Conservation (phyloP, 2,888 invertebrate genomes). For the Parthenolecanium corni region DNA sequence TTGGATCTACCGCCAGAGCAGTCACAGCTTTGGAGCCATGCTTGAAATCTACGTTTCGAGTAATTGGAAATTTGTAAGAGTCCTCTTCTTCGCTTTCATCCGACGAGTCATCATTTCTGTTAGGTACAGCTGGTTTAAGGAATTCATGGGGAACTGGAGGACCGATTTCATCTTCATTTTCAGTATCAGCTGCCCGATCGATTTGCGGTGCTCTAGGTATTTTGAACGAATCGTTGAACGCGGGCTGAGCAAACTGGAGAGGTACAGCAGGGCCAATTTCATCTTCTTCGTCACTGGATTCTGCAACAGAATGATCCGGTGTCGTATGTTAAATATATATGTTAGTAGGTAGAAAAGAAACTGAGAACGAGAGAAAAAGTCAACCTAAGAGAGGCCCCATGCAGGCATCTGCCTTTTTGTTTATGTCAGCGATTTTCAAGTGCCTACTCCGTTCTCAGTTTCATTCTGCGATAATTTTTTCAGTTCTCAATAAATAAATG, state of each 20-base stretch:
- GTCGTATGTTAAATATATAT: not conserved
- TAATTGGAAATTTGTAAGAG: conserved; percentile 48
- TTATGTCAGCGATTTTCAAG: too few species aligned
- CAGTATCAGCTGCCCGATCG: too few species aligned
- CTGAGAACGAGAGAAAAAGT: too few species aligned
- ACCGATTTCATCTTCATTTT: not conserved
- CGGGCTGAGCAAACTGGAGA: not conserved
- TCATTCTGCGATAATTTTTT: too few species aligned
- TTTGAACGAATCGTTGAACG: not conserved
- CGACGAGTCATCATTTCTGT: not conserved
- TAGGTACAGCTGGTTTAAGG: not conserved
- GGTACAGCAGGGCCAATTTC: not conserved
- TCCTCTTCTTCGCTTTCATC: conserved; percentile 36
- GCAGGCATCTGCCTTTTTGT: too few species aligned
- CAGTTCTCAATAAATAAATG: too few species aligned
- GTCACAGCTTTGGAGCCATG: conserved; percentile 84
- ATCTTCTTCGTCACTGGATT: not conserved
- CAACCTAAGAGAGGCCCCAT: too few species aligned
- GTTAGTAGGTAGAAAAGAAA: too few species aligned
- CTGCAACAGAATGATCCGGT: not conserved
- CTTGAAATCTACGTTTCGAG: conserved; percentile 68
- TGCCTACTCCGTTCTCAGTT: too few species aligned
- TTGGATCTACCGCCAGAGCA: conserved; percentile 82
- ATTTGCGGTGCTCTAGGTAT: not conserved
- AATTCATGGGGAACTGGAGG: not conserved